A percentile compares a stretch with the other conserved stretches of the same genome.
These are phyloP conservation scores for Dinothrombium tinctorium DNA, from an alignment of 1,140 invertebrate genomes.

Conservation along the genomic window DNA sequence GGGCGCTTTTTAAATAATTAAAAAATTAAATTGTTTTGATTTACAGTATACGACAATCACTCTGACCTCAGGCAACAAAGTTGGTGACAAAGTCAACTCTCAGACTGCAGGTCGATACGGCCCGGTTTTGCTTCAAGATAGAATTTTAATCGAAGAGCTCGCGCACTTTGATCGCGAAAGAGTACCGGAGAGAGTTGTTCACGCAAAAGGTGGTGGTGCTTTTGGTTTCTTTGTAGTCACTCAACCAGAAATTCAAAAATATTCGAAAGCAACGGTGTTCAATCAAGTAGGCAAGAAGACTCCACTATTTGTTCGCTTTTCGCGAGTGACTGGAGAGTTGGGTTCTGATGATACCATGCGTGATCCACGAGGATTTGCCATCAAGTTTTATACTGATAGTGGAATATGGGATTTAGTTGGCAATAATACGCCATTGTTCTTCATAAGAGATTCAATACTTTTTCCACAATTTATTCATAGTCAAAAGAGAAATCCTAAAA, in stretches of 20 bases:
- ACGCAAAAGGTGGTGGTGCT: conserved; percentile 90
- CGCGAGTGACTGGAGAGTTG: conserved; percentile 62
- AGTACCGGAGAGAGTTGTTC: conserved; percentile 89
- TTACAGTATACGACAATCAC: too few species aligned
- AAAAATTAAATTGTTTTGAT: too few species aligned
- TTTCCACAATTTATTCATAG: conserved; percentile 61
- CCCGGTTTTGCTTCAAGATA: conserved; percentile 64
- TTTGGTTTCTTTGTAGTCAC: conserved; percentile 77
- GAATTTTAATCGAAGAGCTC: conserved; percentile 59
- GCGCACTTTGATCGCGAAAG: conserved; percentile 69
- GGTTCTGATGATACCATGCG: conserved; percentile 68
- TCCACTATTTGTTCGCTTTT: conserved; percentile 52
- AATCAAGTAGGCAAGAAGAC: conserved; percentile 57
- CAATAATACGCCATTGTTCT: too few species aligned
- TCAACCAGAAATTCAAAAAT: conserved; percentile 45
- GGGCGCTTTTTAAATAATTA: too few species aligned
- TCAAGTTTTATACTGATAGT: conserved; percentile 90
- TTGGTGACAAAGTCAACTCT: conserved; percentile 37
- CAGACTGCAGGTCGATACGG: conserved; percentile 69
- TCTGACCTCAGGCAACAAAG: neutral
- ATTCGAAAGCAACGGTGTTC: conserved; percentile 59
- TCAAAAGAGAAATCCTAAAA: conserved; percentile 68
- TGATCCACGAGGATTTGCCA: conserved; percentile 77
- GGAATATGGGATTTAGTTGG: too few species aligned
- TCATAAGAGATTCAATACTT: conserved; percentile 23